Evolutionary conservation across 2,797 vertebrate species (phyloP), one percentile per base, ranked within the genome.

Genomic region (Apogon hyalosoma): DNA sequence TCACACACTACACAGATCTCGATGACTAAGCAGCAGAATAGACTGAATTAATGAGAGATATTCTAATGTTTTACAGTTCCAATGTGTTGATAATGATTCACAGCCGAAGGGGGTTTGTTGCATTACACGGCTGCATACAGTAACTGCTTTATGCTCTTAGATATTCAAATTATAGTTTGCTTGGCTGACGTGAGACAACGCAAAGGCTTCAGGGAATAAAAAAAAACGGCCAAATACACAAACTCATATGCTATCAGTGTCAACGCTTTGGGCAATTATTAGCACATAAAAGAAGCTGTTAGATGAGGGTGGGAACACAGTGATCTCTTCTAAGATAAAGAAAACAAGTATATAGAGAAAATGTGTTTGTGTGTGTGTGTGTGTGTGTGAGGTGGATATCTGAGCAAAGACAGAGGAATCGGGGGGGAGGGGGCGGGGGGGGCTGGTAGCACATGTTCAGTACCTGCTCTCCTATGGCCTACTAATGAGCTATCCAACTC

Each of bases 261-360:
- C 73, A 61, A 59, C 1, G 74, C 78, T 78, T 46, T 8, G 51
- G 75, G 78, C 61, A 56, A 54, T 60, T 77, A 79, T 84, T 73
- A 80, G 72, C 66, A 81, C 69, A 68, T 74, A 59, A 74, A 80
- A 80, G 48, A 63, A 70, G 43, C 56, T 45, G 49, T 52, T 76
- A 66, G 70, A 60, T 57, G 60, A 50, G 36, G 68, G 60, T 36
- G 63, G 13, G 38, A 19, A 53, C 28, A 39, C 38, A 53, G 16
- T 47, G 57, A 75, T 75, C 41, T 59, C 12, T 5, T 18, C 24
- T 36, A 15, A 62, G 64, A 72, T 75, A 64, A 63, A 48, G 48
- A 53, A 76, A 51, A 68, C n/a, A 60, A 61, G 15, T 48, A 11
- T 1, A 21, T 50, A 42, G 50, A 47, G 19, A 38, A 63, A 16